Evolutionary conservation across 1,140 invertebrate species (phyloP), one percentile per base, ranked within the genome.

Genomic region (Neodiprion lecontei): DNA sequence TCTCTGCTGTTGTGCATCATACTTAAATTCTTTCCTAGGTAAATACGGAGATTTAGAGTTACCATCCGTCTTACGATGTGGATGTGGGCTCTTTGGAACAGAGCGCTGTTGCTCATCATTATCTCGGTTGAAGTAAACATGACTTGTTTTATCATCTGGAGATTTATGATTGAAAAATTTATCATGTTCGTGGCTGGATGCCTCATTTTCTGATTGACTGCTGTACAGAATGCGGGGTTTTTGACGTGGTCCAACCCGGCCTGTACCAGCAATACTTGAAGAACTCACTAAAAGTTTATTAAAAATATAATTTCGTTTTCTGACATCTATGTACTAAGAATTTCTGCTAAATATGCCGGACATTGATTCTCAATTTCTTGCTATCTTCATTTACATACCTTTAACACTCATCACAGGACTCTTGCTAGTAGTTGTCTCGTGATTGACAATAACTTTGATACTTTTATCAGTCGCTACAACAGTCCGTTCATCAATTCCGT

Each of bases 211-310:
- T 0, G 83, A 84, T 48, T 88, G 85, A 72, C 87, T 84, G 70
- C 84, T 87, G 61, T 88, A 88, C 9, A 85, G 85, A 28, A 88
- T 48, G n/a, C 84, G 79, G 21, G 82, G 81, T 40, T 84, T 85
- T 75, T 88, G 86, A n/a, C 88, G 82, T 50, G 87, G 87, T 11
- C 88, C 87, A n/a, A 89, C 88, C 78, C 88, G 80, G 67, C 88
- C 88, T 47, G 88, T 88, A 48, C 88, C 88, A 73, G 82, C 86
- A 73, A 87, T 85, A 67, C 78, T 85, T n/a, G 86, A 78, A 28
- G 86, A 81, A 72, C 84, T 87, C 47, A 89, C 88, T 89, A 76
- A 69, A 87, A 85, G 9, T 50, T 48, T 23, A 66, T 47, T 9
- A n/a, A 14, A 61, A 72, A n/a, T 28, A 28, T 48, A 66, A 65